Conservation (phyloP, 1,140 invertebrate genomes). For the Cotesia chilonis region DNA sequence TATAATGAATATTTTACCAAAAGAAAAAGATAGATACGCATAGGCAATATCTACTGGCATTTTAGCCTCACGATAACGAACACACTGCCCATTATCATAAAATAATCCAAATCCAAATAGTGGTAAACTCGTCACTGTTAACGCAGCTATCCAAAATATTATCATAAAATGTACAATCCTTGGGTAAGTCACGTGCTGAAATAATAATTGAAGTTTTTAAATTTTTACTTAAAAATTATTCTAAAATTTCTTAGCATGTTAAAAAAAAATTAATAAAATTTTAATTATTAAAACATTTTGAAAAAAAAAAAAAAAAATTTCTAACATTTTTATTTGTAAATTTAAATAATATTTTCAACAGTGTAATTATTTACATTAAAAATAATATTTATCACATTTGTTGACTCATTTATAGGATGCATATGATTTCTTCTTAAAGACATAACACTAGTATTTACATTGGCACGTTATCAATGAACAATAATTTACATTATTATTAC, state of each 20-base stretch:
- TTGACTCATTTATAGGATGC: no score
- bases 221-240: background rate
- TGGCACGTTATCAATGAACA: no score
- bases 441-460: no score
- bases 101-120: slow-evolving; percentile 83
- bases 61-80: slow-evolving; percentile 76
- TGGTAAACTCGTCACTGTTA: slow-evolving; percentile 77
- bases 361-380: background rate
- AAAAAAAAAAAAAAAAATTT: background rate
- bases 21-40: slow-evolving; percentile 79
- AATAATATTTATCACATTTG: no score
- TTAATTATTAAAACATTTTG: no score
- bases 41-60: slow-evolving; percentile 74
- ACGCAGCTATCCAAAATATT: slow-evolving; percentile 74
- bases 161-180: slow-evolving; percentile 77
- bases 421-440: no score
- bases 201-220: slow-evolving; percentile 28
- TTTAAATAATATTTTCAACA: background rate
- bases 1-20: slow-evolving; percentile 69
- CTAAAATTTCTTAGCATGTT: no score
- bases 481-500: no score
- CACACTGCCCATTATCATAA: slow-evolving; percentile 71
- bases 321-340: background rate
- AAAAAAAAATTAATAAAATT: no score
- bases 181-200: slow-evolving; percentile 82